Conservation (phyloP, 2,888 invertebrate species). For the Troides aeacus region DNA sequence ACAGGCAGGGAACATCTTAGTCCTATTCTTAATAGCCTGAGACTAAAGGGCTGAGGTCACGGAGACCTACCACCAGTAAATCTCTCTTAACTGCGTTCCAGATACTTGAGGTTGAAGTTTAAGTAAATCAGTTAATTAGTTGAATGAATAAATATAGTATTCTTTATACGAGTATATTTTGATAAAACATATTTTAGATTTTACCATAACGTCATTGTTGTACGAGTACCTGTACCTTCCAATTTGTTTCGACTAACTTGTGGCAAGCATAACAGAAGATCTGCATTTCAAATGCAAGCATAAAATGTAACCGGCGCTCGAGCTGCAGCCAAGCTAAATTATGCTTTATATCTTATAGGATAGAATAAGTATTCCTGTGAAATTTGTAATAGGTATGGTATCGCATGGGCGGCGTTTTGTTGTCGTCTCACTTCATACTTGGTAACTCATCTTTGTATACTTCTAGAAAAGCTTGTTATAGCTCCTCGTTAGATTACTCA, state of each 20-base stretch:
- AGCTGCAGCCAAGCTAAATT: not conserved
- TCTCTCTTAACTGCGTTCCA: no score
- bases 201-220: not conserved
- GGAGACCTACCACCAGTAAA: no score
- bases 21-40: no score
- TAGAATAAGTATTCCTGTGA: not conserved
- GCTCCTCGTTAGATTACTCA: no score
- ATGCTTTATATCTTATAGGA: not conserved
- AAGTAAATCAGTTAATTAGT: no score
- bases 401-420: not conserved
- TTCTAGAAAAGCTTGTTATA: not conserved
- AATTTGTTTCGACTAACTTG: not conserved
- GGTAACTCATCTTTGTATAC: not conserved
- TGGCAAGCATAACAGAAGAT: not conserved
- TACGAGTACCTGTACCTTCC: not conserved
- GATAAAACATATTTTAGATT: not conserved
- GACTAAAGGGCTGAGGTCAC: no score
- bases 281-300: slow-evolving; percentile 2
- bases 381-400: not conserved
- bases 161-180: not conserved
- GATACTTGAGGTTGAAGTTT: no score
- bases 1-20: no score
- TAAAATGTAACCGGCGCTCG: not conserved
- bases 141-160: not conserved
- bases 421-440: not conserved